Evolutionary conservation across 1,140 invertebrate genomes (phyloP).

Genomic region (Drosophila sucinea): DNA sequence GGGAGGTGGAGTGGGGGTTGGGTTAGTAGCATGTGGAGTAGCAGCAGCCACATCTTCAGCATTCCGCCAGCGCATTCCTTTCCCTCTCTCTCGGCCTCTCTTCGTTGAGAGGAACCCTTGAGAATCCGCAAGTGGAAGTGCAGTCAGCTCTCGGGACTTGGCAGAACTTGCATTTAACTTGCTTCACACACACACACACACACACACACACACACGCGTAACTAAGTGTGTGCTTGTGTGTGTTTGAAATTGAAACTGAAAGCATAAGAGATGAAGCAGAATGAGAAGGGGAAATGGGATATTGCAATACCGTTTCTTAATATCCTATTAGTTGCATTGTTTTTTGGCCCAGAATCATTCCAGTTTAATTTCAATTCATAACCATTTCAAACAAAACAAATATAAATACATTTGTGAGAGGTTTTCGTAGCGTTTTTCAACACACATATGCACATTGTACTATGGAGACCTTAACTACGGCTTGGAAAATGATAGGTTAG

Average conservation of each 20-base stretch:
- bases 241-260: conserved; percentile 4
- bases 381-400: too few relatives aligned
- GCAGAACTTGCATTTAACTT: conserved; percentile 53
- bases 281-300: background rate
- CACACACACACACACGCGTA: conserved; percentile 4
- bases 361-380: too few relatives aligned
- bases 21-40: background rate
- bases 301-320: conserved; percentile 2
- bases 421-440: too few relatives aligned
- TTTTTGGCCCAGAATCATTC: too few relatives aligned
- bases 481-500: too few relatives aligned
- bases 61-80: background rate
- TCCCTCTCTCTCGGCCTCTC: background rate
- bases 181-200: conserved; percentile 10
- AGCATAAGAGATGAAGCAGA: background rate
- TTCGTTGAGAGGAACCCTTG: conserved; percentile 45
- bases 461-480: too few relatives aligned
- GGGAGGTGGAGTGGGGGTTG: background rate
- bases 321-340: background rate
- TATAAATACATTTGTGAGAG: too few relatives aligned
- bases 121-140: conserved; percentile 58
- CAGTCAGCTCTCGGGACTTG: conserved; percentile 47
- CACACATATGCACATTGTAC: too few relatives aligned
- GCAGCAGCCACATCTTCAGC: background rate
- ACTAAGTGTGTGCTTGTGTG: background rate